Base-by-base conservation (phyloP, 2,888 invertebrate genomes). In the Fragum whitleyi region DNA sequence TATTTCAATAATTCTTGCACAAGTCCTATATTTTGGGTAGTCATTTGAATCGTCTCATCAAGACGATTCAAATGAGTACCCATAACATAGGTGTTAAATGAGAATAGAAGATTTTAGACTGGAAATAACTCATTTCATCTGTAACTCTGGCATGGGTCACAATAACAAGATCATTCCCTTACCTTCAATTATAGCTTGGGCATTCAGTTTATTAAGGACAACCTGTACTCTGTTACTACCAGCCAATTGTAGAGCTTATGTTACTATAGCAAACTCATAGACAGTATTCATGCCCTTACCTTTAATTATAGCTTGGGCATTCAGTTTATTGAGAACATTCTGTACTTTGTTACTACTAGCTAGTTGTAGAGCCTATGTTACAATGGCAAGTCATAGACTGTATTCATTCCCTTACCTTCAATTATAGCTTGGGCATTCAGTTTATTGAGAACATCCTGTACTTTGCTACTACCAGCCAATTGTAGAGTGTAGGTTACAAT, bases 91-190 rank as follows among this genome's bases (percentile, higher is more conserved):
- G n/a, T n/a, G n/a, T n/a, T n/a, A n/a, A n/a, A n/a, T n/a, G n/a
- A n/a, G n/a, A n/a, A n/a, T n/a, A n/a, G n/a, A n/a, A n/a, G n/a
- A n/a, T n/a, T n/a, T n/a, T n/a, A n/a, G n/a, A n/a, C n/a, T n/a
- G n/a, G n/a, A n/a, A n/a, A n/a, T n/a, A n/a, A n/a, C n/a, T n/a
- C n/a, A n/a, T n/a, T n/a, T n/a, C n/a, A n/a, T n/a, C n/a, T n/a
- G n/a, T n/a, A n/a, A n/a, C n/a, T n/a, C n/a, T n/a, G n/a, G 93
- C 91, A 74, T 92, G 90, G 11, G 85, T 83, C 19, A 91, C 86
- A n/a, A 93, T 88, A 14, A 92, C 87, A 47, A 93, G 77, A n/a
- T n/a, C n/a, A n/a, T n/a, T n/a, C n/a, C n/a, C 39, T 39, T 39
- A 39, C 39, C 39, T 39, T 39, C 7, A 3, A 67, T 51, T 21